phyloP scores from a whole-genome alignment of 1,140 invertebrate genomes.

The Spodoptera litura region DNA sequence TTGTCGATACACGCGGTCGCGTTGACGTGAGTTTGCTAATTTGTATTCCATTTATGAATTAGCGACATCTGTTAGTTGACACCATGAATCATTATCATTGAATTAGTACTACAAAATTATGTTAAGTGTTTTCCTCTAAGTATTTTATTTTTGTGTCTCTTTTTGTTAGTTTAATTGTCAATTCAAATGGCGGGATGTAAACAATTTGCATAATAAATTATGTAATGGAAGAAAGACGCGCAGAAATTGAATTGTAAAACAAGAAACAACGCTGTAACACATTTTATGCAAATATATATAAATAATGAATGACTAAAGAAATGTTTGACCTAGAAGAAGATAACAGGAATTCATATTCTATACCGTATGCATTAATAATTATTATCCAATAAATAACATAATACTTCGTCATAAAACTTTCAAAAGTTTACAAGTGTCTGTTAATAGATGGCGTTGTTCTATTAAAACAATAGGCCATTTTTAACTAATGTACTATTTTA shows the following conservation, averaged over 20 bases:
- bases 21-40: not conserved
- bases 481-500: not conserved
- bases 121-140: not conserved
- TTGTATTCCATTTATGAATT: not conserved
- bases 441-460: constrained; percentile 7
- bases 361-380: not conserved
- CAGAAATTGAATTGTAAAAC: constrained; percentile 7
- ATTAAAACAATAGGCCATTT: not conserved
- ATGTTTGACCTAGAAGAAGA: no score
- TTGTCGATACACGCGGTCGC: constrained; percentile 17
- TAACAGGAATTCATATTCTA: no score
- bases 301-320: not conserved
- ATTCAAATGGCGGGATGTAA: constrained; percentile 11
- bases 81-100: not conserved
- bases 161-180: not conserved
- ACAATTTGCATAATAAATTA: constrained; percentile 10
- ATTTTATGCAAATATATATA: constrained; percentile 6
- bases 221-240: not conserved
- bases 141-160: not conserved
- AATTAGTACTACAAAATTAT: not conserved
- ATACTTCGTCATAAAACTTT: not conserved
- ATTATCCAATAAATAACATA: not conserved
- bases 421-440: not conserved
- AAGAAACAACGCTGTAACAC: not conserved
- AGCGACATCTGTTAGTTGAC: constrained; percentile 27